Base-by-base conservation (phyloP, 2,113 vertebrate species). In the Mustela nigripes region DNA sequence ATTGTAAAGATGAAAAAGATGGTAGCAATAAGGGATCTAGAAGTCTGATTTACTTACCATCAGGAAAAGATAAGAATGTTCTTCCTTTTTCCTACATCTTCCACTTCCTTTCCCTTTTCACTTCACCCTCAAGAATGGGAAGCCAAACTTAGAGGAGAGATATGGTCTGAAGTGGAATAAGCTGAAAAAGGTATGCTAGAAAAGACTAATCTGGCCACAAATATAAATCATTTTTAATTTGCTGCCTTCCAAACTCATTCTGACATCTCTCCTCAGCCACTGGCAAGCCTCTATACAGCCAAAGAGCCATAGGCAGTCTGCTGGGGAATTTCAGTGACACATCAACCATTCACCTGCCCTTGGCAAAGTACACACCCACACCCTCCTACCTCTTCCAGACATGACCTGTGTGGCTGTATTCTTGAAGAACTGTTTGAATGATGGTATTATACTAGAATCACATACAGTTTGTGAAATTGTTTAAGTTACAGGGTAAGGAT, bases 291-390 rank as follows among this genome's bases (percentile, higher is more conserved):
- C 62, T 42, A 62, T 67, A 48, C 9, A 69, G 45, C 28, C 65
- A 86, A 42, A 94, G 48, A 85, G 58, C 33, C 50, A 62, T 9
- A 81, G 76, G 79, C 56, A 84, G 9, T 6, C 65, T 92, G 50
- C 74, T 94, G 94, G 96, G 91, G 84, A 97, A 97, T 98, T 97
- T 94, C 58, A 89, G 39, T 96, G 96, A 97, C 71, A 24, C 88
- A 97, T 73, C 65, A 53, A 50, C 50, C 62, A 88, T 74, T 92
- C 91, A 97, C 45, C 58, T 31, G 50, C 92, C 94, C n/a, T n/a
- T 3, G 1, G 95, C 94, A 92, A 94, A 92, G 11, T 81, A 73
- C 24, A 45, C n/a, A 45, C 56, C 94, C 71, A 92, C 91, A 94
- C 69, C 58, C 45, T 91, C 76, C 79, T 65, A 56, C 80, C 22